Evolutionary conservation across 2,797 vertebrate species (phyloP).

Genomic region (Phalloptychus januarius): DNA sequence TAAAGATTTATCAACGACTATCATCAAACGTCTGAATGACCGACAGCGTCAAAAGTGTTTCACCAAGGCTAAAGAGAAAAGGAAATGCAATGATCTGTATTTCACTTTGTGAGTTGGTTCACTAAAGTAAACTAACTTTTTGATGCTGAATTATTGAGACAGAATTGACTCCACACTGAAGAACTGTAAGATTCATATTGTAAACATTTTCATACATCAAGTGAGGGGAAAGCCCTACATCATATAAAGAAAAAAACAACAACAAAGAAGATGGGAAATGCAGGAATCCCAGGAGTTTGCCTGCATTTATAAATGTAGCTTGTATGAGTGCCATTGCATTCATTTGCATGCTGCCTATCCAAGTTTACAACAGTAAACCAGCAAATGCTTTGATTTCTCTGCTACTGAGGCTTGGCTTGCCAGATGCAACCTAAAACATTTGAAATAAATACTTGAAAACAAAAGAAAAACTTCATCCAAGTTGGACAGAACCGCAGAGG

Average conservation of each 20-base stretch:
- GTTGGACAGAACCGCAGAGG: conserved; percentile 5
- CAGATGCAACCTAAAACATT: conserved; percentile 8
- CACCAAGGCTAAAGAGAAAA: not conserved
- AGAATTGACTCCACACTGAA: not conserved
- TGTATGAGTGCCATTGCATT: not conserved
- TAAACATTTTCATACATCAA: conserved; percentile 1
- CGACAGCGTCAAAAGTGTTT: not conserved
- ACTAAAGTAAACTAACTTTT: not conserved
- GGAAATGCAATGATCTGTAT: not conserved
- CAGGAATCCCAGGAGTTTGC: conserved; percentile 5
- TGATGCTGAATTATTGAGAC: not conserved
- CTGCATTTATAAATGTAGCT: conserved; percentile 9
- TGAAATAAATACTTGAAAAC: conserved; percentile 31
- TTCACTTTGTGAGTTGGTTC: not conserved
- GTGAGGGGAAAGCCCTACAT: not conserved
- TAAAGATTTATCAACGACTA: not conserved
- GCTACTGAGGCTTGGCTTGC: conserved; percentile 10
- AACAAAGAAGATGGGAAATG: not conserved
- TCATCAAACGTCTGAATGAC: not conserved
- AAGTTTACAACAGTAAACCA: conserved; percentile 19
- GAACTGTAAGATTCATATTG: not conserved
- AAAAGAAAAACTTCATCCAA: conserved; percentile 13
- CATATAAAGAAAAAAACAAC: not conserved
- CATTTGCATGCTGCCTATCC: conserved; percentile 9
- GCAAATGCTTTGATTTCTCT: conserved; percentile 40